A percentile compares a stretch with the other conserved stretches of the same genome.
Evolutionary conservation across 2,113 vertebrate species (phyloP).

Genomic region (Cryptoleucopteryx plumbea): DNA sequence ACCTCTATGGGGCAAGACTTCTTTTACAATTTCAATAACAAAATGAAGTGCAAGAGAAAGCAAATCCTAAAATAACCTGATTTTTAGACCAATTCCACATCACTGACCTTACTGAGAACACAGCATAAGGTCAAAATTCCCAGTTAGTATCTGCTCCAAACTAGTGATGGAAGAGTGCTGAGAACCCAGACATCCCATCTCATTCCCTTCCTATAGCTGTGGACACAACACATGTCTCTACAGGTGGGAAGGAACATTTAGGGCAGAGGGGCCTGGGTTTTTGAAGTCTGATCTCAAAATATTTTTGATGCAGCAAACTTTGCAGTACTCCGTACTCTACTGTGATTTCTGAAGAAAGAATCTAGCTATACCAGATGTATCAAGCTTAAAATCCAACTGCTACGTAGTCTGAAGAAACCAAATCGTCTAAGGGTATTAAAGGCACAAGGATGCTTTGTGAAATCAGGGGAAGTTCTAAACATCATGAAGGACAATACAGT

Average conservation of each 20-base stretch:
- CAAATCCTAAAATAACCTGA: slow-evolving; percentile 8
- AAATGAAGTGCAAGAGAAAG: neutral
- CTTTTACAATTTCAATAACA: neutral
- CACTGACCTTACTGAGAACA: neutral
- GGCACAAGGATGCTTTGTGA: neutral
- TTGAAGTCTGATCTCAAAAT: neutral
- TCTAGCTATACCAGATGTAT: neutral
- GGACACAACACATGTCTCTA: neutral
- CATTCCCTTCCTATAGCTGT: neutral
- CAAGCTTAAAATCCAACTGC: neutral
- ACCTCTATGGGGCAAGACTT: neutral
- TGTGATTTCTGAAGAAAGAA: neutral
- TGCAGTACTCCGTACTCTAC: neutral
- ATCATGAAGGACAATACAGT: neutral
- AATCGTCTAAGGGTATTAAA: neutral
- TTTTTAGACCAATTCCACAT: neutral
- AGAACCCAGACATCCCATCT: neutral
- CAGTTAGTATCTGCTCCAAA: neutral
- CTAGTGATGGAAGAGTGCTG: neutral
- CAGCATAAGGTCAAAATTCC: neutral
- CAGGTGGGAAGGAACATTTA: neutral
- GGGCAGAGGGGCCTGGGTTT: neutral
- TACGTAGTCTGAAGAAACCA: neutral
- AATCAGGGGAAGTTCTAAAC: neutral
- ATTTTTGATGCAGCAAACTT: neutral